Percentiles rank a stretch among this genome's conserved stretches.
Conservation (phyloP, 2,797 vertebrate genomes). For the Numenius phaeopus region DNA sequence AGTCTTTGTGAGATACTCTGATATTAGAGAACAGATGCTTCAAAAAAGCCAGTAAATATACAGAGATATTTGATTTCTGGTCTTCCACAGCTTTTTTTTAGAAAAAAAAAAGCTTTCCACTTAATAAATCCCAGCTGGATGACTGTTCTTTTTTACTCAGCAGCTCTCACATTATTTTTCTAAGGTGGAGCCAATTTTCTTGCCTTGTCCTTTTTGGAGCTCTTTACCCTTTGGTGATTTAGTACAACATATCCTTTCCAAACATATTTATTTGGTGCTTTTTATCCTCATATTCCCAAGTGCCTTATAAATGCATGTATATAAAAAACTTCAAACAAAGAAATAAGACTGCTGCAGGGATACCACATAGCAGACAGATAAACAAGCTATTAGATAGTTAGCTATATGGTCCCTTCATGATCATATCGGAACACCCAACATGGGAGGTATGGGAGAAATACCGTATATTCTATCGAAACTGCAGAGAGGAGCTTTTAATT, state of each 20-base stretch:
- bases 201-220: background rate
- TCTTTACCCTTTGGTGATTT: background rate
- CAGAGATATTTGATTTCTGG: constrained; percentile 36
- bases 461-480: background rate
- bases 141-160: constrained; percentile 8
- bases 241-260: background rate
- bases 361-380: background rate
- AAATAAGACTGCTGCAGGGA: constrained; percentile 20
- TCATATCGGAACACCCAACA: background rate
- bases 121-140: constrained; percentile 44
- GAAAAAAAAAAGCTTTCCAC: background rate
- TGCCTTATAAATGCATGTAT: background rate
- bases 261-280: constrained; percentile 30
- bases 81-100: background rate
- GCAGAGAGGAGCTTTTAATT: background rate
- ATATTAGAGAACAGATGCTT: constrained; percentile 35
- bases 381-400: constrained; percentile 39
- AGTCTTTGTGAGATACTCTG: constrained; percentile 26
- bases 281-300: constrained; percentile 13
- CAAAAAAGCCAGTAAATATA: constrained; percentile 30
- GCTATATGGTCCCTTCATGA: background rate
- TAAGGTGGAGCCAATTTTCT: constrained; percentile 28
- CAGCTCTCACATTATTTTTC: background rate
- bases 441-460: background rate
- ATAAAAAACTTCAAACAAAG: constrained; percentile 21